A percentile compares a stretch with the other conserved stretches of the same genome.
Evolutionary conservation across 2,113 vertebrate species (phyloP).

Genomic region (Nothoprocta pentlandii): DNA sequence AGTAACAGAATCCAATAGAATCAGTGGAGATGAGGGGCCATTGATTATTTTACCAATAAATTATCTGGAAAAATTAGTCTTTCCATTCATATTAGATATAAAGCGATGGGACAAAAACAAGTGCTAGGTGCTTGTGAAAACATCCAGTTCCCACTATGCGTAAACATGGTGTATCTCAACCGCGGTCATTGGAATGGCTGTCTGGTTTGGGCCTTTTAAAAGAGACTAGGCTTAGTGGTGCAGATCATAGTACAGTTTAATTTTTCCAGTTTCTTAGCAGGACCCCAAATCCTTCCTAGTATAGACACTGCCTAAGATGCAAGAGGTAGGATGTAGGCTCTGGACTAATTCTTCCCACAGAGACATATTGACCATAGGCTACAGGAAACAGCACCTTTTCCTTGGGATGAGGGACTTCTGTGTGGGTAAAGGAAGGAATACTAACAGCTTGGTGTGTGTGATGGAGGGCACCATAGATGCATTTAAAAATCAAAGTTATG

Average conservation of each 20-base stretch:
- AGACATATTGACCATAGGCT: neutral
- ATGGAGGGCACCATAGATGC: neutral
- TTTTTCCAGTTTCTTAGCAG: neutral
- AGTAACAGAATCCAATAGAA: neutral
- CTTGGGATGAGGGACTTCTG: neutral
- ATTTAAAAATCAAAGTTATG: neutral
- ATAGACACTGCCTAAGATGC: neutral
- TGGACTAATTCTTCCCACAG: neutral
- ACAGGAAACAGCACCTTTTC: neutral
- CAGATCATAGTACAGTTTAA: neutral
- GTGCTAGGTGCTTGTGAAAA: neutral
- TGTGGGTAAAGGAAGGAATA: neutral
- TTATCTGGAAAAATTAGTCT: neutral
- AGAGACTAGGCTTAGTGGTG: neutral
- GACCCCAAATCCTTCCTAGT: neutral
- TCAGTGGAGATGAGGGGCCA: neutral
- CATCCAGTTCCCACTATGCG: neutral
- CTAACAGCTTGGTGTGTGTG: neutral
- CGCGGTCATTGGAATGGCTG: neutral
- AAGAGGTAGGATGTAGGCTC: neutral
- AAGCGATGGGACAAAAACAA: neutral
- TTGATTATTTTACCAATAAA: neutral
- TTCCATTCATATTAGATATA: neutral
- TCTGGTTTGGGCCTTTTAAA: too few species aligned
- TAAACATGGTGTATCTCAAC: neutral